These are phyloP conservation scores for Tragelaphus oryx DNA, from an alignment of 2,797 vertebrate genomes.

Conservation along the genomic window DNA sequence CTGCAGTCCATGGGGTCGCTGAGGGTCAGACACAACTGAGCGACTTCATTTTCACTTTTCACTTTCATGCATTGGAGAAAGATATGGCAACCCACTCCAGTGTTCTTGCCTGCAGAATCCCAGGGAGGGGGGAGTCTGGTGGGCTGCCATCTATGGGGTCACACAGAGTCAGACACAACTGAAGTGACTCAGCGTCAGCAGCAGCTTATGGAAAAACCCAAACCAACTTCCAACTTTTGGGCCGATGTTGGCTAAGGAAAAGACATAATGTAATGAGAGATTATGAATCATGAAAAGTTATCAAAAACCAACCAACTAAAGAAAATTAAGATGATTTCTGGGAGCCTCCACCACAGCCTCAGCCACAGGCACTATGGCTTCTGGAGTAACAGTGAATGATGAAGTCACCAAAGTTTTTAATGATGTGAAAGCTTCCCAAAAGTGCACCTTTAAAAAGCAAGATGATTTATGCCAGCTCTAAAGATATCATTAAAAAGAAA, in stretches of 20 bases:
- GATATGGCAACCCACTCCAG: no score
- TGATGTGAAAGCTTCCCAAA: background rate
- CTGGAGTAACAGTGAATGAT: background rate
- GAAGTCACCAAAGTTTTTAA: background rate
- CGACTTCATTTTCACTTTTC: no score
- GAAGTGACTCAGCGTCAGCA: no score
- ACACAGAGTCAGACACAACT: no score
- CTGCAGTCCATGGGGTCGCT: no score
- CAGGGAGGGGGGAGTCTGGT: no score
- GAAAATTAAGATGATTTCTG: background rate
- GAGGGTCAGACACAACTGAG: no score
- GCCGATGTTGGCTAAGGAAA: background rate
- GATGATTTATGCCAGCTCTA: background rate
- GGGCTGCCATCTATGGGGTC: no score
- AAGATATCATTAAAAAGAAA: background rate
- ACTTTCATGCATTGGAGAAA: no score
- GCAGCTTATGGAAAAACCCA: background rate
- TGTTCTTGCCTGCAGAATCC: no score
- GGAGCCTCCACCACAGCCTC: background rate
- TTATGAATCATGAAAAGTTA: background rate
- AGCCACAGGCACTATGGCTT: constrained; percentile 57
- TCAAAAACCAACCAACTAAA: background rate
- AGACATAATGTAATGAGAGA: background rate
- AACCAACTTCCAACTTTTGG: background rate
- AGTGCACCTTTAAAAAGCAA: background rate